Conservation (phyloP, 2,113 vertebrate genomes). For the Antechinus flavipes region DNA sequence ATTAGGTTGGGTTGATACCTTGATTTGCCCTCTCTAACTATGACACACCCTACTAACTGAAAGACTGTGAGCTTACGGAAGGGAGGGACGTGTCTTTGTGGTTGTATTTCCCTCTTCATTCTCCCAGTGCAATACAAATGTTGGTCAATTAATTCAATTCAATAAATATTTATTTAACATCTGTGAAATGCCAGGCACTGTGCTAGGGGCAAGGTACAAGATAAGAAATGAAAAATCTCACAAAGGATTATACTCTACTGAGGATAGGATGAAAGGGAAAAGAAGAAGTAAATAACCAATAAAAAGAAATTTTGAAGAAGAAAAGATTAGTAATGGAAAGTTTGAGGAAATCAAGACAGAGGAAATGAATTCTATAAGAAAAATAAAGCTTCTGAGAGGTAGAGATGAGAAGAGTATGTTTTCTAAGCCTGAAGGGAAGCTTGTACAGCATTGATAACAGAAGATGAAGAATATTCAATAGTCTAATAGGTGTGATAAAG, state of each 20-base stretch:
- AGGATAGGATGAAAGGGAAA: neutral
- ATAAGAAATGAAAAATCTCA: neutral
- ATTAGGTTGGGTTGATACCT: neutral
- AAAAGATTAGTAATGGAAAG: neutral
- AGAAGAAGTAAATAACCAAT: neutral
- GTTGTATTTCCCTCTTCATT: neutral
- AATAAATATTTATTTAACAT: neutral
- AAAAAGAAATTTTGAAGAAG: neutral
- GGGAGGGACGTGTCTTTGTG: neutral
- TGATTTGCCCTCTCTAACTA: neutral
- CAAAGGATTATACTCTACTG: neutral
- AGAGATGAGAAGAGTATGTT: neutral
- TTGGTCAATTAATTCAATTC: neutral
- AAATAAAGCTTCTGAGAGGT: neutral
- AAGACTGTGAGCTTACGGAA: neutral
- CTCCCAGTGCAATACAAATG: neutral
- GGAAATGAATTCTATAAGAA: neutral
- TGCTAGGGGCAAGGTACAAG: neutral
- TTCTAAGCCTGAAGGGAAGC: neutral
- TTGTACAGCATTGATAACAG: neutral
- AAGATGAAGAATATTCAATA: neutral
- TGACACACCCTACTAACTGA: neutral
- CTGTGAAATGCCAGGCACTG: no score
- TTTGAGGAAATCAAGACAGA: neutral
- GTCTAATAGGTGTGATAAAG: neutral